Percentiles rank a stretch among this genome's conserved stretches.
Evolutionary conservation across 2,797 vertebrate genomes (phyloP).

Genomic region (Gallirallus australis): DNA sequence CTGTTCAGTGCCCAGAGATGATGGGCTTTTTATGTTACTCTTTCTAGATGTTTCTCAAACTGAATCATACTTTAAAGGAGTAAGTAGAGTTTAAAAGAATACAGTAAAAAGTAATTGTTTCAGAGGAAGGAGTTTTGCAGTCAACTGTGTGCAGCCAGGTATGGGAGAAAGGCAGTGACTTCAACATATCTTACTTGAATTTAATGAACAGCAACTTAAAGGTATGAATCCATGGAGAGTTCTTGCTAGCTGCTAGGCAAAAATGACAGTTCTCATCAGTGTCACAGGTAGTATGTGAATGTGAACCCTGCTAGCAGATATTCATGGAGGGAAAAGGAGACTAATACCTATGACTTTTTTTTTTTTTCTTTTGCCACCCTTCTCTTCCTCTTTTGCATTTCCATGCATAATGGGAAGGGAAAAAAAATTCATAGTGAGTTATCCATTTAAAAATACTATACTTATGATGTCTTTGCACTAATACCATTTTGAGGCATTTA

Average conservation of each 20-base stretch:
- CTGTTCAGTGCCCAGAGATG: neutral
- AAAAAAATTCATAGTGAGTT: neutral
- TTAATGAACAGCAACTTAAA: neutral
- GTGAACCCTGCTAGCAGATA: neutral
- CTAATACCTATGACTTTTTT: neutral
- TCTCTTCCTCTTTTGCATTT: neutral
- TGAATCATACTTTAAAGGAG: neutral
- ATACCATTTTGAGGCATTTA: neutral
- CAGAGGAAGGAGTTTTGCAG: neutral
- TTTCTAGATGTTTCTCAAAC: conserved; percentile 23
- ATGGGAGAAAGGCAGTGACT: neutral
- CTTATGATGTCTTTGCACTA: neutral
- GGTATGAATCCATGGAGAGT: neutral
- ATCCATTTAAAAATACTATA: neutral
- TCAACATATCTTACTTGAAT: neutral
- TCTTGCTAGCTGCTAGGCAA: neutral
- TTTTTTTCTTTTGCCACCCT: neutral
- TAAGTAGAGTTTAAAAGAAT: conserved; percentile 3
- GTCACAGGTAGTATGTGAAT: neutral
- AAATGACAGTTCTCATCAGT: neutral
- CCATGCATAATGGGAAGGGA: neutral
- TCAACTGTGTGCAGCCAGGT: neutral
- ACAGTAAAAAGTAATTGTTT: neutral
- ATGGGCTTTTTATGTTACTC: neutral
- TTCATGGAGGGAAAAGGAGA: neutral